A percentile compares a stretch with the other conserved stretches of the same genome.
Evolutionary conservation across 2,888 invertebrate genomes (phyloP).

Genomic region (Drosophila pullipes): DNA sequence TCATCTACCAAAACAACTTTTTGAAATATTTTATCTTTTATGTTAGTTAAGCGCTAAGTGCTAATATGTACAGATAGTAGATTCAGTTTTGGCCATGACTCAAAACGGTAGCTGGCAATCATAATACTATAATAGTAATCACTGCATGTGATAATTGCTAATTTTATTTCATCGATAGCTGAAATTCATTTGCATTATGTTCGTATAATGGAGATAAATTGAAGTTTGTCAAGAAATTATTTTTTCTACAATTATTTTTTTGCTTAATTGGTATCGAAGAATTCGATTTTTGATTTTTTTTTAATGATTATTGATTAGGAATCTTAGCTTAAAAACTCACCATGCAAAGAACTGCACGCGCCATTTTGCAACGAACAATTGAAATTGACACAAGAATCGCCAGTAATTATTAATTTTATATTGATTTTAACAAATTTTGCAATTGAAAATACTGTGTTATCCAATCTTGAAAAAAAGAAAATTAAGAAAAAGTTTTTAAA

Average conservation of each 20-base stretch:
- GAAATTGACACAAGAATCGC: constrained; percentile 79
- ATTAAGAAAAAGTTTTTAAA: constrained; percentile 41
- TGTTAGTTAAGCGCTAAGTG: constrained; percentile 65
- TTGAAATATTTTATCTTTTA: constrained; percentile 6
- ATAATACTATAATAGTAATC: constrained; percentile 22
- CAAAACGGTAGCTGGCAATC: constrained; percentile 24
- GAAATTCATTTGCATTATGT: not conserved
- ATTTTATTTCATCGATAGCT: constrained; percentile 14
- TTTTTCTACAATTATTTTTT: not conserved
- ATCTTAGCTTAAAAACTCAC: constrained; percentile 77
- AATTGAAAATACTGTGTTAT: constrained; percentile 66
- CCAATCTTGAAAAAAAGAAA: constrained; percentile 71
- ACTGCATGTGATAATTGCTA: constrained; percentile 19
- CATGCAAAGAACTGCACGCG: constrained; percentile 85
- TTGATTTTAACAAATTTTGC: constrained; percentile 50
- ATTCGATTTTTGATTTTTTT: not conserved
- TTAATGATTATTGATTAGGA: not conserved
- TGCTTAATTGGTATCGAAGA: not conserved
- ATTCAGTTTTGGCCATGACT: constrained; percentile 42
- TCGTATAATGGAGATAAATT: constrained; percentile 15
- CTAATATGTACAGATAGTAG: constrained; percentile 29
- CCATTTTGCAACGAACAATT: constrained; percentile 81
- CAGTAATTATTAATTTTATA: constrained; percentile 65
- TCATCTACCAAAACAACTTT: constrained; percentile 44
- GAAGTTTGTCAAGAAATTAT: not conserved